Conservation (phyloP, 2,888 invertebrate species). For the Eupithecia abbreviata region DNA sequence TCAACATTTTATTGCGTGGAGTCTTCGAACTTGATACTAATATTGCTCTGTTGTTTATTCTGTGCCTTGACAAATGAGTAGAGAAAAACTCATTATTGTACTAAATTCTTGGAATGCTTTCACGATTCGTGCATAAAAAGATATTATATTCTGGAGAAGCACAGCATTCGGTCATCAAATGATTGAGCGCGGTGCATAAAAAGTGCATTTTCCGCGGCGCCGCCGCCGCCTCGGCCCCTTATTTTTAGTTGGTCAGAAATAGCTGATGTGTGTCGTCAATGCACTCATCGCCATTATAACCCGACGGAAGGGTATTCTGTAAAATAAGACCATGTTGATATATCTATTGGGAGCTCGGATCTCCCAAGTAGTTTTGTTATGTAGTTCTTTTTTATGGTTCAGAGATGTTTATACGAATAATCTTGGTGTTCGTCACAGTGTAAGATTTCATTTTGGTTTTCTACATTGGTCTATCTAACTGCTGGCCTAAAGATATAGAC, state of each 20-base stretch:
- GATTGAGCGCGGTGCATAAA: slow-evolving; percentile 73
- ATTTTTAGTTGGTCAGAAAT: slow-evolving; percentile 75
- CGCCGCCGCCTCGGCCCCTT: slow-evolving; percentile 58
- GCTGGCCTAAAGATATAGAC: neutral
- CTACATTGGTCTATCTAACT: neutral
- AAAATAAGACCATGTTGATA: slow-evolving; percentile 36
- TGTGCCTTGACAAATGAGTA: neutral
- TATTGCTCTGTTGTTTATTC: neutral
- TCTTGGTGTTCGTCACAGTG: neutral
- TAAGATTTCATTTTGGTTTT: neutral
- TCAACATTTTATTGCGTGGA: slow-evolving; percentile 21
- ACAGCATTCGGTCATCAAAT: slow-evolving; percentile 44
- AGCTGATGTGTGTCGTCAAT: slow-evolving; percentile 66
- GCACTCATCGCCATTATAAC: slow-evolving; percentile 59
- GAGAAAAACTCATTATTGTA: neutral
- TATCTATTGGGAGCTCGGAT: slow-evolving; percentile 33
- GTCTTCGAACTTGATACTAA: slow-evolving; percentile 19
- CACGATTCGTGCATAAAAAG: slow-evolving; percentile 31
- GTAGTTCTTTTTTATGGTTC: slow-evolving; percentile 20
- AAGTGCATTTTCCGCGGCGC: slow-evolving; percentile 65
- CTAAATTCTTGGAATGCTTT: slow-evolving; percentile 16
- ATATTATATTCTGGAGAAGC: slow-evolving; percentile 16
- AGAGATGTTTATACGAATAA: slow-evolving; percentile 1
- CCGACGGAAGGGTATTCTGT: slow-evolving; percentile 46
- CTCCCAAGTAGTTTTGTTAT: slow-evolving; percentile 31